Evolutionary conservation across 2,113 vertebrate species (phyloP), one percentile per base, ranked within the genome.

Genomic region (Phyllostomus discolor): DNA sequence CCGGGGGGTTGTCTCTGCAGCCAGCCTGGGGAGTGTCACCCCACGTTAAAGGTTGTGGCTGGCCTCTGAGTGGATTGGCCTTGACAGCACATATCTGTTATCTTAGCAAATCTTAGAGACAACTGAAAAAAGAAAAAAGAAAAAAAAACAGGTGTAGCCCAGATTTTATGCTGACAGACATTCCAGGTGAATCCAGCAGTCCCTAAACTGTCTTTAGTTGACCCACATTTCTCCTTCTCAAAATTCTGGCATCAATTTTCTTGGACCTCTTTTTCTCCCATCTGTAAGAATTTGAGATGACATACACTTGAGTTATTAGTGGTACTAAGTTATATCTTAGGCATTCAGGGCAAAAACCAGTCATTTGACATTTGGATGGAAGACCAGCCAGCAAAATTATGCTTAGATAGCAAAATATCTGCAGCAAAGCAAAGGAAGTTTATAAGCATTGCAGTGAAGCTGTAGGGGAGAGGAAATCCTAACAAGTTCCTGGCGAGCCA

Each of bases 351-450:
- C 41, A 38, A 96, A 93, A 97, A 92, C 54, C 15, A 59, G 50
- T 59, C 43, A 64, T 64, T 62, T 97, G 87, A 62, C 79, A 81
- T 86, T 59, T 94, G 66, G 70, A 76, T 88, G 35, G 59, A 70
- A 80, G 79, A 46, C 62, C 57, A 52, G 46, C 28, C 72, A n/a
- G 70, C n/a, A 59, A 67, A 89, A 92, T 84, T 54, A 66, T 92
- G 75, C 95, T 96, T 48, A 79, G 76, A 67, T 88, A 94, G 93
- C 81, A 92, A 82, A 88, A 78, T 76, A n/a, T 31, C 70, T 83
- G 35, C 22, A 57, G 88, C 19, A 48, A 67, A 48, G 46, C 75
- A 14, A 70, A 79, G 43, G 66, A 69, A 76, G 78, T 94, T 62
- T 73, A 73, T 85, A 80, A 52, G 62, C 48, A 28, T 48, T 43